These are phyloP conservation scores for Listronotus oregonensis DNA, from an alignment of 1,140 invertebrate species.

Conservation along the genomic window DNA sequence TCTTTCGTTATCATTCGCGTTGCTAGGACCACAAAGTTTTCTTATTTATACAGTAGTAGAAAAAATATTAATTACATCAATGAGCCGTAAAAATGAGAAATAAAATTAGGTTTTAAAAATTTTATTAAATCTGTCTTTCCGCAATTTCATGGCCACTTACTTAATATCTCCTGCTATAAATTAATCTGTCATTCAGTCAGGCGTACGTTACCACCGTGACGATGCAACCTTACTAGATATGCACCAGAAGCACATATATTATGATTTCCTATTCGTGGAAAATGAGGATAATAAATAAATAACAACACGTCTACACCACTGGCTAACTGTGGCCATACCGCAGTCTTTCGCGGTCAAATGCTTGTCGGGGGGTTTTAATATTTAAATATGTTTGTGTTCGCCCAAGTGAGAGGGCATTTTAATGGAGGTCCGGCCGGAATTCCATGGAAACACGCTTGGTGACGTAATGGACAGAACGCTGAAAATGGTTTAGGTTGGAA, in stretches of 20 bases:
- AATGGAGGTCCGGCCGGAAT: slow-evolving; percentile 30
- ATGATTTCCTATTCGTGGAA: neutral
- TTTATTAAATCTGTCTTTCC: too few species aligned
- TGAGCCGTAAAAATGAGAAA: too few species aligned
- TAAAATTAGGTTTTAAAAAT: too few species aligned
- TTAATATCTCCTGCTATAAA: slow-evolving; percentile 18
- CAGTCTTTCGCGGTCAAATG: slow-evolving; percentile 35
- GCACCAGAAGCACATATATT: slow-evolving; percentile 3
- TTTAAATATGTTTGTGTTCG: slow-evolving; percentile 38
- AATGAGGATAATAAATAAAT: too few species aligned
- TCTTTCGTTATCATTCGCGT: too few species aligned
- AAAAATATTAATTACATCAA: too few species aligned
- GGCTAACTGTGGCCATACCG: slow-evolving; percentile 31
- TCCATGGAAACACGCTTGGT: slow-evolving; percentile 10
- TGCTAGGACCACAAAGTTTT: too few species aligned
- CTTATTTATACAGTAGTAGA: too few species aligned
- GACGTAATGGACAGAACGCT: slow-evolving; percentile 1
- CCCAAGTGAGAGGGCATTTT: slow-evolving; percentile 31
- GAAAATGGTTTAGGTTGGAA: neutral
- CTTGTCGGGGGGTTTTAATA: slow-evolving; percentile 35
- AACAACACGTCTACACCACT: slow-evolving; percentile 12
- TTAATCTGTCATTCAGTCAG: slow-evolving; percentile 31
- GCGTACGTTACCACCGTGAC: slow-evolving; percentile 21
- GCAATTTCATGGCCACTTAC: too few species aligned
- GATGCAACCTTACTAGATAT: slow-evolving; percentile 22